Base-by-base conservation (phyloP, 2,888 invertebrate species). In the Keiferia lycopersicella region DNA sequence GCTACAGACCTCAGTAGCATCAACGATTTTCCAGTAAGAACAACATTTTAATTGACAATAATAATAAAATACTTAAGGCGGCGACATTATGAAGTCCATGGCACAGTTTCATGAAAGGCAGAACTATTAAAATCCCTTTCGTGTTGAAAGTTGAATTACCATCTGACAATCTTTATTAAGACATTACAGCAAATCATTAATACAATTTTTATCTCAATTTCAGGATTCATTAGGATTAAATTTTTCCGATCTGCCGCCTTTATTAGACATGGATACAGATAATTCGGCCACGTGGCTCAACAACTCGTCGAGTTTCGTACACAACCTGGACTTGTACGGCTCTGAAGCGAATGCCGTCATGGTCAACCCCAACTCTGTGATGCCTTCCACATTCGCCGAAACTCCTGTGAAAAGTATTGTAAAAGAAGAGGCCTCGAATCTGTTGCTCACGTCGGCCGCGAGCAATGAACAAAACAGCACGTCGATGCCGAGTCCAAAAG, bases 291-390 rank as follows among this genome's bases (percentile, higher is more conserved):
- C 93, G 67, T 93, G 93, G 92, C 91, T 93, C 75, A 92, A 92
- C 75, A 93, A 93, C 77, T 92, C 94, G 64, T 92, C 94, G 64
- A 94, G 93, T 84, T 93, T 94, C 72, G 94, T 94, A 73, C 94
- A 94, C 78, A 94, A 94, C 79, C 84, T 95, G 73, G 95, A 95
- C 81, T 92, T 95, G 71, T 94, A 93, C 77, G 93, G 94, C 30
- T 94, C 94, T 11, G 96, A 96, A 79, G 95, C 95, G 51, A 94
- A 94, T 67, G 94, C 95, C 14, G 95, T 96, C 69, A 95, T 97
- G 94, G 98, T 98, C 6, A 97, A 98, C 88, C 98, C 98, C 4
- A 97, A 96, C 78, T 96, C 96, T 30, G 97, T 97, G 53, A 96
- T 97, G 95, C 97, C 98, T 1, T 92, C 95, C 48, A 93, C 95